Base-by-base conservation (phyloP, 2,797 vertebrate genomes). In the Tamandua tetradactyla region DNA sequence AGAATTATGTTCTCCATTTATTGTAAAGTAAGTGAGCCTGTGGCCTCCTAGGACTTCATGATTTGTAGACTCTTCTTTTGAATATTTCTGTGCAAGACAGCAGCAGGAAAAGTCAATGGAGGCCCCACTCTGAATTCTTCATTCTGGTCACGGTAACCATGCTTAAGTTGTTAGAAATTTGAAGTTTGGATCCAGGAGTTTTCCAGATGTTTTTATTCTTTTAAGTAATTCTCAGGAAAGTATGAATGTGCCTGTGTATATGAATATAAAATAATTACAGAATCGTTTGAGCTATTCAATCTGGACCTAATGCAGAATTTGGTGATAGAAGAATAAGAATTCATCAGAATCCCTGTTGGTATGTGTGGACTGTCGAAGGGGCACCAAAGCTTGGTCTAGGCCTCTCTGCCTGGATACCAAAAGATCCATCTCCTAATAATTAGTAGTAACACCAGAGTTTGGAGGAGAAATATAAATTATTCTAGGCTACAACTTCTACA, bases 1-100 rank as follows among this genome's bases (percentile, higher is more conserved):
- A 9, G 99, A 99, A 93, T 98, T 99, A n/a, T 98, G 98, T 76
- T 99, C 99, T 4, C 98, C 99, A 0, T 99, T 99, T 47, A 95
- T 99, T 30, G 99, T 99, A 47, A 99, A 98, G 99, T 99, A 96
- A 98, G 99, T 97, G 88, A 20, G 25, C 23, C 0, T 0, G 2
- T 22, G 11, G 4, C 1, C 35, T 87, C 15, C 66, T 7, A 76
- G 40, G 62, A 20, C 14, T 10, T 47, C n/a, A 47, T 22, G 7
- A 7, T 14, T 40, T 82, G 27, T 20, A 47, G 49, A 27, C 20
- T 68, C 32, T 86, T 75, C 52, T 32, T 71, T 6, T 3, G 59
- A 72, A 30, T 64, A 17, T 64, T 84, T 82, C 7, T 27, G 3
- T 2, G 10, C 2, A 22, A 22, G 49, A 35, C 9, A 32, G 5